These are phyloP conservation scores for Hafferia zeledoni DNA, from an alignment of 2,797 vertebrate genomes.

Conservation along the genomic window DNA sequence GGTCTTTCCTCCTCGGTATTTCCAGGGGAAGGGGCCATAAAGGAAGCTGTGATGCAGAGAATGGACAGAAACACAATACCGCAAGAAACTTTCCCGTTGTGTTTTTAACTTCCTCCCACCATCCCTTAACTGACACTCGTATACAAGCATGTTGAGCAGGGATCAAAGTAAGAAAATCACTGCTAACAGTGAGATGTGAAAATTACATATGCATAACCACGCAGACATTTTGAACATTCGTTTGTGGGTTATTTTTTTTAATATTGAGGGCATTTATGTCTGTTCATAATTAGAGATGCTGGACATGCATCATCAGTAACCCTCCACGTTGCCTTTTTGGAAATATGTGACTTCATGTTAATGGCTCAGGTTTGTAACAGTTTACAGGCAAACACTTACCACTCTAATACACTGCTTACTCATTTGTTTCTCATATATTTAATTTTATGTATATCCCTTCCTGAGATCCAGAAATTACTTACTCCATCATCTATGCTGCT, in stretches of 20 bases:
- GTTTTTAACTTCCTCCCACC: background rate
- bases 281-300: slow-evolving; percentile 36
- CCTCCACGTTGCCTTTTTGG: background rate
- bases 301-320: background rate
- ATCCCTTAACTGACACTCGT: background rate
- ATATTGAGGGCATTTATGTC: background rate
- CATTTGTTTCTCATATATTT: slow-evolving; percentile 8
- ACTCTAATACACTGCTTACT: background rate
- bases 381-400: slow-evolving; percentile 5
- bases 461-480: slow-evolving; percentile 35
- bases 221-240: background rate
- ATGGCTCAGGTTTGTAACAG: slow-evolving; percentile 4
- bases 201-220: background rate
- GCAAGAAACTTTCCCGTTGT: background rate
- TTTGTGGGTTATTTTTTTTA: background rate
- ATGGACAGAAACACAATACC: background rate
- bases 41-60: fast-evolving
- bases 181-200: background rate
- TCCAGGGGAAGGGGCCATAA: background rate
- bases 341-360: background rate
- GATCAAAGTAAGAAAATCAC: background rate
- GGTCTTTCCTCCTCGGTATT: background rate
- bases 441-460: background rate
- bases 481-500: slow-evolving; percentile 5
- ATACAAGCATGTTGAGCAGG: background rate